Evolutionary conservation across 2,888 invertebrate genomes (phyloP).

Genomic region (Aelia acuminata): DNA sequence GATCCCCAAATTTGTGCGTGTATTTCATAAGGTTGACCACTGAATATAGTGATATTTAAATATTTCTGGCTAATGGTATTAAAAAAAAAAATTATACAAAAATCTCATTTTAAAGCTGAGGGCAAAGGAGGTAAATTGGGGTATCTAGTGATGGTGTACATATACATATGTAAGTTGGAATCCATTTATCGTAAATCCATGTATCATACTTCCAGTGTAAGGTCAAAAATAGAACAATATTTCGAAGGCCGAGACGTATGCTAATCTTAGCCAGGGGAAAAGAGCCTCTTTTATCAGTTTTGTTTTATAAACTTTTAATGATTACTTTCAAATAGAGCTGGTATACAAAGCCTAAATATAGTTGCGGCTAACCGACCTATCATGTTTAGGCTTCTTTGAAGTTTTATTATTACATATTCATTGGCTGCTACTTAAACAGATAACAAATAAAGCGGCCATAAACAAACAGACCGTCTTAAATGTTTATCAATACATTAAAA

Average conservation of each 20-base stretch:
- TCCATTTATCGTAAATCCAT: too few species aligned
- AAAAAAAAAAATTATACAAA: too few species aligned
- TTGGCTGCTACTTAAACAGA: neutral
- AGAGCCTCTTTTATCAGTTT: neutral
- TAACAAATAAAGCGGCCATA: neutral
- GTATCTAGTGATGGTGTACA: too few species aligned
- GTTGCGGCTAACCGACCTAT: neutral
- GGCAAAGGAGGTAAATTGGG: too few species aligned
- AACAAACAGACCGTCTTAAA: neutral
- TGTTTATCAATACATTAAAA: neutral
- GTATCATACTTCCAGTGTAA: neutral
- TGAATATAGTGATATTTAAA: too few species aligned
- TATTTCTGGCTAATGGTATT: too few species aligned
- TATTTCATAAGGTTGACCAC: too few species aligned
- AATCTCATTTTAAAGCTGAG: too few species aligned
- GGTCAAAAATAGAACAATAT: neutral
- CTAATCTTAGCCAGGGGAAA: neutral
- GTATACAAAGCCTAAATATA: constrained; percentile 19
- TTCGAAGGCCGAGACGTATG: neutral
- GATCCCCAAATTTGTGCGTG: too few species aligned
- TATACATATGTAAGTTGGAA: too few species aligned
- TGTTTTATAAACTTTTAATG: neutral
- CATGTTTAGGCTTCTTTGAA: neutral
- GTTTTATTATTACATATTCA: constrained; percentile 21
- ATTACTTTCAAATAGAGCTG: neutral